A percentile compares a stretch with the other conserved stretches of the same genome.
Evolutionary conservation across 2,113 vertebrate species (phyloP).

Genomic region (Ibidorhyncha struthersii): DNA sequence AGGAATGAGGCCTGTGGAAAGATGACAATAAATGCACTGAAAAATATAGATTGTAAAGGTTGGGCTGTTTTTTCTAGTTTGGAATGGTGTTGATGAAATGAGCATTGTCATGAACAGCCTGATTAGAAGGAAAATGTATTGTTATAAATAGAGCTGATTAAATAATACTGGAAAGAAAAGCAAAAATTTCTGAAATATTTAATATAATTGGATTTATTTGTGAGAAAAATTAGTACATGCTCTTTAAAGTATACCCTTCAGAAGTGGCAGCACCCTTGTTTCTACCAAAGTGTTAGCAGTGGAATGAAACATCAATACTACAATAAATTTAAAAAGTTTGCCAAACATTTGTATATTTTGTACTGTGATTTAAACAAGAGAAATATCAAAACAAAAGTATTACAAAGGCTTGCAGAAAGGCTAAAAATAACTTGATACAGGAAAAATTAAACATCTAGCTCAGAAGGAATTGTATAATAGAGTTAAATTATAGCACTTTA

Average conservation of each 20-base stretch:
- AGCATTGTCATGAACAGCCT: background rate
- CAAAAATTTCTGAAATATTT: background rate
- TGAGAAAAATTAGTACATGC: background rate
- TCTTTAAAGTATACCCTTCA: background rate
- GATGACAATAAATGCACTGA: background rate
- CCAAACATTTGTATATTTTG: background rate
- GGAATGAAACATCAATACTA: background rate
- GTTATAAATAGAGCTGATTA: background rate
- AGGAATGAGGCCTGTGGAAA: background rate
- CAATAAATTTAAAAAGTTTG: background rate
- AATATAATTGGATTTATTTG: background rate
- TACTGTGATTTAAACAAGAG: background rate
- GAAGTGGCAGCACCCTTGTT: background rate
- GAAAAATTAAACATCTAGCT: background rate
- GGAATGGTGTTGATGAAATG: background rate
- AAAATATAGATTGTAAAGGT: background rate
- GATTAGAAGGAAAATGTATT: background rate
- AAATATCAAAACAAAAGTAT: background rate
- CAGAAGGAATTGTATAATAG: background rate
- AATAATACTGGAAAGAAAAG: background rate
- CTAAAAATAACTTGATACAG: background rate
- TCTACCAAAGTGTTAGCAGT: background rate
- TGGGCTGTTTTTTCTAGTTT: background rate
- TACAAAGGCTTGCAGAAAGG: background rate
- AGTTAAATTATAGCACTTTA: background rate